phyloP scores from a whole-genome alignment of 2,797 vertebrate species.

The Glossophaga mutica region DNA sequence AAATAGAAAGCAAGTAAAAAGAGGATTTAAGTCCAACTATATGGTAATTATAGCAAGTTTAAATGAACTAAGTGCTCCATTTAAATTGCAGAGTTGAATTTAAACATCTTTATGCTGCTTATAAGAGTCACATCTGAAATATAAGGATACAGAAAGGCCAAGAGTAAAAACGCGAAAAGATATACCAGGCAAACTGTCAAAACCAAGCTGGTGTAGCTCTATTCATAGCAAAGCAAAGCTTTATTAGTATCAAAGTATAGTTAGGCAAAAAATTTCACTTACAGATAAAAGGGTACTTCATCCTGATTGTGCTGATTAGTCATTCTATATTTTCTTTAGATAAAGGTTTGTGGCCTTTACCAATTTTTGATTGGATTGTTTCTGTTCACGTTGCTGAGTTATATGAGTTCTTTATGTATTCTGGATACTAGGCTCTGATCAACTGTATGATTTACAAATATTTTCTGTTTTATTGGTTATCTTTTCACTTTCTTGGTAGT shows the following conservation, averaged over 20 bases:
- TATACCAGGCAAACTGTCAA: background rate
- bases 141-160: background rate
- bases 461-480: background rate
- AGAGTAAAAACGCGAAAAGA: background rate
- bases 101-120: background rate
- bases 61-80: background rate
- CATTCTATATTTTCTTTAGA: background rate
- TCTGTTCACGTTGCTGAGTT: background rate
- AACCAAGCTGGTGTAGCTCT: background rate
- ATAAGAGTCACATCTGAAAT: background rate
- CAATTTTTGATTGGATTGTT: background rate
- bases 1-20: background rate
- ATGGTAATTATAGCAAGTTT: background rate
- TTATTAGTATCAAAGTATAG: background rate
- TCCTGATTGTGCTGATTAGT: background rate
- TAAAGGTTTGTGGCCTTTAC: background rate
- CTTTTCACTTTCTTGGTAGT: constrained; percentile 3
- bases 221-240: background rate
- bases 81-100: background rate
- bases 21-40: background rate
- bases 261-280: background rate
- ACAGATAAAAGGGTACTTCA: background rate
- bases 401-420: background rate
- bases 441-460: background rate
- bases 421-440: background rate